Evolutionary conservation across 2,797 vertebrate species (phyloP), one percentile per base, ranked within the genome.

Genomic region (Fundulus diaphanus): DNA sequence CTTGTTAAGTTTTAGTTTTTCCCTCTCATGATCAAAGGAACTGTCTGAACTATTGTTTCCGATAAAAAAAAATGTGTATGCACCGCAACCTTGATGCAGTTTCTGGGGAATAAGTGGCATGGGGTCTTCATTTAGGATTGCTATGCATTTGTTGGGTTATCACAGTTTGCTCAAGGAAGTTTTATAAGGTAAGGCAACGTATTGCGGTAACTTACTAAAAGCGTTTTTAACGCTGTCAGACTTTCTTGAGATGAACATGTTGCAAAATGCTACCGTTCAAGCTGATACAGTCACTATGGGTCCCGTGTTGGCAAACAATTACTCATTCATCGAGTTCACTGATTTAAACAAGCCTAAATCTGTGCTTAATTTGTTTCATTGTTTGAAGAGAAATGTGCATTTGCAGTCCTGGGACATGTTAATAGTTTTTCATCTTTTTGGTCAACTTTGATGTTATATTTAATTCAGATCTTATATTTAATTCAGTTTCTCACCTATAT

Each of bases 81-180:
- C 63, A 3, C 46, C 76, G 46, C 54, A 49, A 48, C 69, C 69
- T 22, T 66, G 15, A 11, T 42, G 40, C 61, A n/a, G 24, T 40
- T 68, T 48, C 48, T 68, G 16, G 24, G 22, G 63, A 63, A 79
- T 46, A 82, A 56, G 76, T 42, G 13, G n/a, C 42, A 13, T 76
- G 40, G 54, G 51, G 16, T 81, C 66, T 77, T 73, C 9, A 68
- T 79, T 24, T 16, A 20, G 4, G 27, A 46, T 0, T 77, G 46
- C 68, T 48, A 42, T 72, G 71, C 24, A 48, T 7, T 76, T 76
- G 82, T 70, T 0, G 56, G 78, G 69, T 84, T 70, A 42, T 3
- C 46, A 33, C 29, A 48, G 29, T 35, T 71, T 52, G n/a, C 77
- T 75, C 1, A 33, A 72, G 49, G 78, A 56, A 12, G 46, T 11